Evolutionary conservation across 2,888 invertebrate species (phyloP), one percentile per base, ranked within the genome.

Genomic region (Eilema griseolum): DNA sequence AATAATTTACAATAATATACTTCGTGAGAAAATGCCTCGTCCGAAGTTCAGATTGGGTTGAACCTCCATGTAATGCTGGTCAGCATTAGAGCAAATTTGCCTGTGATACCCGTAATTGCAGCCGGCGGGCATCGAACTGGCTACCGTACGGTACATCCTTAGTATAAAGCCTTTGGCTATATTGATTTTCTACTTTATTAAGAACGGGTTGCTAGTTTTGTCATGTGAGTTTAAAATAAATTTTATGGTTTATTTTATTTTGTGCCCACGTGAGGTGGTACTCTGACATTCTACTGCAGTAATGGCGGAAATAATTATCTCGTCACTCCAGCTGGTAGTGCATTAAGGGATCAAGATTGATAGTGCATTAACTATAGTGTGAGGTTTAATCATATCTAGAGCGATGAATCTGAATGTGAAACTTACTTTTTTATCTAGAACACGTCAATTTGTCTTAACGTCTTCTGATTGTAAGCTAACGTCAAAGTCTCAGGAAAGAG

Each of bases 11-110:
- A 59, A 71, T 59, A 76, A 83, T 76, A 72, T 57, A 70, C 4
- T 72, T 74, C 80, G 74, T 77, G 77, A 61, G 66, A 77, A 65
- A 67, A 79, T 75, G 68, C 84, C 80, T 14, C 57, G 72, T 83
- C 82, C 77, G 77, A 64, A 64, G 52, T 71, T 71, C 37, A 67
- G 23, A 74, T 66, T 67, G 46, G 70, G 65, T 70, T 71, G 66
- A 71, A 74, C 74, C 65, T 74, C 71, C 20, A 67, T 61, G 73
- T 71, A 60, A 64, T 74, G 71, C 73, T 79, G 87, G 85, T 85
- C 88, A 85, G 84, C 76, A 81, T 79, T 86, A 85, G 83, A 89
- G 89, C 89, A 88, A 90, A 90, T 89, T 90, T 87, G 87, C 89
- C 86, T 85, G 83, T 87, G 86, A 88, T 82, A 80, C 71, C 68